Evolutionary conservation across 2,113 vertebrate species (phyloP).

Genomic region (Ceuthmochares aereus): DNA sequence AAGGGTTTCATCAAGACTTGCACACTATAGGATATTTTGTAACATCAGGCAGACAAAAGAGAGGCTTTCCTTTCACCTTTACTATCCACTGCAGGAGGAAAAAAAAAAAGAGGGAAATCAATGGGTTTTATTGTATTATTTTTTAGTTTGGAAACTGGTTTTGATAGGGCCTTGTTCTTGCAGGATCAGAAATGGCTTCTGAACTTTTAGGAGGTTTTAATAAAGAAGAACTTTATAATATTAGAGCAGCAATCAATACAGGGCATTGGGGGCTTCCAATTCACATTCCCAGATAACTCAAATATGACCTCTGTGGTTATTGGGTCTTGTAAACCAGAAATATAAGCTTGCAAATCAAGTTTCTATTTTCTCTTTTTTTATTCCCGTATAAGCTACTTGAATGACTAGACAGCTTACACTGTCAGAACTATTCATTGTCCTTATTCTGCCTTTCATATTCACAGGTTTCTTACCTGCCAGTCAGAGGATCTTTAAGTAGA

Average conservation of each 20-base stretch:
- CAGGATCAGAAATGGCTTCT: not conserved
- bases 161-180: not conserved
- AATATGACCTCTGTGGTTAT: not conserved
- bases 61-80: not conserved
- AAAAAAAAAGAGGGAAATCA: not conserved
- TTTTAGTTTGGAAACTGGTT: not conserved
- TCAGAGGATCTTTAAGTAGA: not conserved
- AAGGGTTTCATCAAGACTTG: not conserved
- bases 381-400: not conserved
- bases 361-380: not conserved
- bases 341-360: not conserved
- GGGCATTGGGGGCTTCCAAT: not conserved
- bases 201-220: not conserved
- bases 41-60: not conserved
- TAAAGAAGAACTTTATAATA: not conserved
- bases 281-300: not conserved
- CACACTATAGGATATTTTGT: not conserved
- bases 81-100: not conserved
- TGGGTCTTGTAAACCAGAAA: conserved; percentile 1
- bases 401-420: not conserved
- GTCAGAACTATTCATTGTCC: not conserved
- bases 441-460: not conserved
- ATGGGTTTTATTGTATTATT: not conserved
- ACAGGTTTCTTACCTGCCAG: not conserved
- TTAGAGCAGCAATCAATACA: not conserved